Base-by-base conservation (phyloP, 2,113 vertebrate species). In the Callospermophilus lateralis region DNA sequence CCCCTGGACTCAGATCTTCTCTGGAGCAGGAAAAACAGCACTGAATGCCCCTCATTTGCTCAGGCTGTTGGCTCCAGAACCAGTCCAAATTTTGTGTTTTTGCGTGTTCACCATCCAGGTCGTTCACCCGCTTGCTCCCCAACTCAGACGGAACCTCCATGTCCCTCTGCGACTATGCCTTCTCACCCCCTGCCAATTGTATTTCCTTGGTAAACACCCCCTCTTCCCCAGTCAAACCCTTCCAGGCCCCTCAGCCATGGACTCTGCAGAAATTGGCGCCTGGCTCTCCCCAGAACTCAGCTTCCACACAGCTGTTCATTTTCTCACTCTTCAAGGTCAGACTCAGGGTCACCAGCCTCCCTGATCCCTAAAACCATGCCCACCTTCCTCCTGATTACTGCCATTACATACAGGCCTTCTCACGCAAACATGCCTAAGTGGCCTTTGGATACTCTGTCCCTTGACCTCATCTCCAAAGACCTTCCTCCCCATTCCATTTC, bases 241-340 rank as follows among this genome's bases (percentile, higher is more conserved):
- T 65, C 67, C 2, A 24, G 22, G n/a, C 9, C 42, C 39, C 86
- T 51, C 32, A 58, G 74, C 39, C 19, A n/a, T 93, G 9, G 37
- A 67, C 92, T 85, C 74, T 4, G 7, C 77, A 42, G 72, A 48
- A 51, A 79, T 20, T 11, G 51, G 81, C 80, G 84, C 65, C 63
- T 63, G 90, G 63, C 68, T 73, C 51, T 39, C 37, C 32, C 72
- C 0, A 80, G 80, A 32, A 32, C 39, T 89, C 12, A 10, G 72
- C 76, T 74, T 73, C 84, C 80, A 39, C 74, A 72, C 63, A 39
- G 68, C 63, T 88, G 94, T 42, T 92, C n/a, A 8, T 65, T 53
- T 97, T 92, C 90, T 95, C 95, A 83, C 7, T 39, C 48, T 24
- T 55, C 10, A 58, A 88, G n/a, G 45, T 87, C 83, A 91, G 73